These are phyloP conservation scores for Speoplatyrhinus poulsoni DNA, from an alignment of 2,113 vertebrate genomes.

Conservation along the genomic window DNA sequence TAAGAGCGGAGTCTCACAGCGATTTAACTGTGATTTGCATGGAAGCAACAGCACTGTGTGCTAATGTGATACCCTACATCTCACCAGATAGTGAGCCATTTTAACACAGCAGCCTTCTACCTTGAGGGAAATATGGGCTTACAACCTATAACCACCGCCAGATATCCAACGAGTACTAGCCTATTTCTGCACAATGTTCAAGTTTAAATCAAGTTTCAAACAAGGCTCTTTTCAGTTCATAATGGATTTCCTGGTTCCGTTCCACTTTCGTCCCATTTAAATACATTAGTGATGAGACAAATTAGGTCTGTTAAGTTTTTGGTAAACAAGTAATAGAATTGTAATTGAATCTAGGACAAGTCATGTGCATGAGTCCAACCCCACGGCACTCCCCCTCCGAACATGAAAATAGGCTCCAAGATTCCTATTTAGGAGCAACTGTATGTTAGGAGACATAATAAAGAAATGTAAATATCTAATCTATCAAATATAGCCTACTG, in stretches of 20 bases:
- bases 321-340: conserved; percentile 26
- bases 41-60: conserved; percentile 6
- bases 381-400: background rate
- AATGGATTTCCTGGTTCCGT: conserved; percentile 1
- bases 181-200: conserved; percentile 49
- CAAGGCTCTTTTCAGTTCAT: conserved; percentile 45
- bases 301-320: conserved; percentile 12
- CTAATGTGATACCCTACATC: conserved; percentile 7
- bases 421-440: background rate
- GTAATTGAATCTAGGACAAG: conserved; percentile 51
- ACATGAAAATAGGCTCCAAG: conserved; percentile 1
- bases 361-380: conserved; percentile 54
- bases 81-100: conserved; percentile 7
- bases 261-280: conserved; percentile 28
- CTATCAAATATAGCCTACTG: too few species aligned
- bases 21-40: conserved; percentile 22
- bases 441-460: background rate
- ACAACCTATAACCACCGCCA: conserved; percentile 37
- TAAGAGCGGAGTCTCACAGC: conserved; percentile 20
- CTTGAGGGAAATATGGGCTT: conserved; percentile 22
- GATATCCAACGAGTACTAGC: conserved; percentile 31
- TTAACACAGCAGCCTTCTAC: conserved; percentile 20
- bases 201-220: conserved; percentile 46
- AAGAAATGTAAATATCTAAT: too few species aligned
- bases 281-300: conserved; percentile 48